Evolutionary conservation across 2,113 vertebrate species (phyloP).

Genomic region (Daboia siamensis): DNA sequence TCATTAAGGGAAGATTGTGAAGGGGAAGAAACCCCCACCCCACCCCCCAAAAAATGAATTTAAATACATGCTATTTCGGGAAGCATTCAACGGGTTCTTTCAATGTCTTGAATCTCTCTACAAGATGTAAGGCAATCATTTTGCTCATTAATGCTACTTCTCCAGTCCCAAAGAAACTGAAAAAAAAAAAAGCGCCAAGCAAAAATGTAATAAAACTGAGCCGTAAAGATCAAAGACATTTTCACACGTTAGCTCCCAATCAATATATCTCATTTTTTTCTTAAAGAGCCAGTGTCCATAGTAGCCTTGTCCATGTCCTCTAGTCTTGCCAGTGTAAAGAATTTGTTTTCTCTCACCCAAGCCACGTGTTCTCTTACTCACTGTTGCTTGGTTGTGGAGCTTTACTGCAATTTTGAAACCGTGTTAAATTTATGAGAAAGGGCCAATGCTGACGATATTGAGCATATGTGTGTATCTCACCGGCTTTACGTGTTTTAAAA

Average conservation of each 20-base stretch:
- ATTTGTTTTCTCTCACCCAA: background rate
- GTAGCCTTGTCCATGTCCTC: background rate
- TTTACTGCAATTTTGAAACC: slow-evolving; percentile 37
- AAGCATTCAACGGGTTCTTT: background rate
- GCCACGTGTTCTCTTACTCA: background rate
- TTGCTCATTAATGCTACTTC: background rate
- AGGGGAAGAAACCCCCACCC: background rate
- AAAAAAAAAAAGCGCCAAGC: background rate
- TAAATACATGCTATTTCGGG: background rate
- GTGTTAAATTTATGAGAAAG: slow-evolving; percentile 34
- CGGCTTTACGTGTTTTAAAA: slow-evolving; percentile 27
- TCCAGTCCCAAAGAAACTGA: background rate
- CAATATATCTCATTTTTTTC: background rate
- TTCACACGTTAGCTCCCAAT: background rate
- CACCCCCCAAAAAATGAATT: background rate
- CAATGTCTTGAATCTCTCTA: background rate
- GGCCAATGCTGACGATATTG: slow-evolving; percentile 10
- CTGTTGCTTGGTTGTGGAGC: slow-evolving; percentile 30
- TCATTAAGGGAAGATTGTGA: background rate
- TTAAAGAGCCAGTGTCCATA: slow-evolving; percentile 13
- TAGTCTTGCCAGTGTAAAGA: background rate
- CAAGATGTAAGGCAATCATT: background rate
- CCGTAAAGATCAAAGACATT: background rate
- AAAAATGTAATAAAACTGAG: background rate
- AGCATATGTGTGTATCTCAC: slow-evolving; percentile 35